phyloP scores from a whole-genome alignment of 2,888 invertebrate genomes.

The Synergus japonicus region DNA sequence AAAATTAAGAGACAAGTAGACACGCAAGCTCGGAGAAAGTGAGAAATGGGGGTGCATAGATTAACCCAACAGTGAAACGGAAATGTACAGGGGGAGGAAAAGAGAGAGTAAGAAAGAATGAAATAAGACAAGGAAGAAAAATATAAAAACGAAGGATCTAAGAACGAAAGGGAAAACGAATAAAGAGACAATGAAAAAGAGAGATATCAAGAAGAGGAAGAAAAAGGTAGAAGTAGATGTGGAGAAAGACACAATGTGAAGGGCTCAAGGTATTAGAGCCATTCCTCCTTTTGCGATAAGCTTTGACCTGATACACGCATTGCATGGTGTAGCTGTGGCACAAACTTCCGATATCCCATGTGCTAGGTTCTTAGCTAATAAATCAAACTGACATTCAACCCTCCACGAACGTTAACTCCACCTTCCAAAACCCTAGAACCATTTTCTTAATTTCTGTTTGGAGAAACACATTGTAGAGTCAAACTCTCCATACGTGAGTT shows the following conservation, averaged over 20 bases:
- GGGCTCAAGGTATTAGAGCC: conserved; percentile 20
- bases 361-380: neutral
- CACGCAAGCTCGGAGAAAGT: conserved; percentile 32
- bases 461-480: neutral
- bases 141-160: neutral
- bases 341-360: conserved; percentile 32
- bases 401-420: neutral
- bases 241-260: conserved; percentile 18
- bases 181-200: neutral
- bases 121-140: neutral
- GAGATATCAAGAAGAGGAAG: neutral
- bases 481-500: neutral
- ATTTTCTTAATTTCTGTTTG: conserved; percentile 6
- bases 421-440: neutral
- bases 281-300: conserved; percentile 32
- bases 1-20: conserved; percentile 29
- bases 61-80: conserved; percentile 24
- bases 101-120: neutral
- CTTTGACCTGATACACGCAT: conserved; percentile 30
- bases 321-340: conserved; percentile 28
- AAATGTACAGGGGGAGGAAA: conserved; percentile 3
- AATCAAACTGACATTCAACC: neutral
- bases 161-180: neutral
- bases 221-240: neutral
- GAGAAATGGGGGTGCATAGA: conserved; percentile 35